Base-by-base conservation (phyloP, 2,113 vertebrate genomes). In the Trogon surrucura region DNA sequence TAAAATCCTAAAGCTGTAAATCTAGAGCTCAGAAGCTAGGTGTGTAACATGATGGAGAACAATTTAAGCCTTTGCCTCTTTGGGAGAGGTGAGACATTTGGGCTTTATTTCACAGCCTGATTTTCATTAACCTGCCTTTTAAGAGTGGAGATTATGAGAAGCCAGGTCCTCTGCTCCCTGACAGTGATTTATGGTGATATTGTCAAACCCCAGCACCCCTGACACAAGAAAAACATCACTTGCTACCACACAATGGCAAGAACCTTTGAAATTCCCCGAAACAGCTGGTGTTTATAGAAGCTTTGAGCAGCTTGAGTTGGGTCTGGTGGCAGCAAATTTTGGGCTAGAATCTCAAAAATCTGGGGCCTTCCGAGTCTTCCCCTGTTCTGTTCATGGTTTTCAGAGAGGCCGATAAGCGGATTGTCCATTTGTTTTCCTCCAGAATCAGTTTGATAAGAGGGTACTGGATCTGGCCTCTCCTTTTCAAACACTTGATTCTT, bases 1-100 rank as follows among this genome's bases (percentile, higher is more conserved):
- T 98, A 88, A 97, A 97, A 96, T 98, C 98, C 98, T 97, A 97
- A 98, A 97, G 96, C 91, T 93, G 95, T 98, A 98, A 98, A 98
- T 97, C 95, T 96, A 84, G 89, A 95, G 88, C 80, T 97, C 93
- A 64, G 53, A 93, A 89, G 56, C 82, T 94, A 91, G 96, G 95
- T 94, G 96, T 69, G 72, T 95, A 96, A 94, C 3, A 2, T 91
- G 95, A 88, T 1, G 2, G 91, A 91, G 95, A 97, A 93, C 96
- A 93, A 93, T 97, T 96, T 97, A 96, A 96, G 80, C 84, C 88
- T 91, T 97, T 84, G 48, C 89, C 83, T 97, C 94, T 96, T 95
- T 93, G 71, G 78, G 75, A 91, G 97, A 93, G 91, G 96, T 94
- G 92, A 91, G 95, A 95, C 83, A 84, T 97, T 97, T 89, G 92